Evolutionary conservation across 2,888 invertebrate genomes (phyloP), one percentile per base, ranked within the genome.

Genomic region (Pandemis corylana): DNA sequence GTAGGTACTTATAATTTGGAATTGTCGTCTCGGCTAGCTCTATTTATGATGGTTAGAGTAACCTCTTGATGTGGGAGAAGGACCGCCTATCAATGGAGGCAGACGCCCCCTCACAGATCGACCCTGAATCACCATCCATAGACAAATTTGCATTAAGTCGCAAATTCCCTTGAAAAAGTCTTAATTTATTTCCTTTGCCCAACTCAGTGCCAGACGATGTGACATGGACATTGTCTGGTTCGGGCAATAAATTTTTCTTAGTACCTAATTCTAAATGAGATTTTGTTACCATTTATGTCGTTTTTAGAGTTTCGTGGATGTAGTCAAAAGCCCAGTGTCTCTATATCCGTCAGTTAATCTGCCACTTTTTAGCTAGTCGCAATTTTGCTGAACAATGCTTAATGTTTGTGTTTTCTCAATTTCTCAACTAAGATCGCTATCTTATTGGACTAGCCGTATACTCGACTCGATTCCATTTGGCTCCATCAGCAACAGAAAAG

Each of bases 51-150:
- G 28, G 28, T 36, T 36, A 36, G 28, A 36, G 28, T 36, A 2
- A 36, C 28, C 28, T 36, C 28, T 36, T 36, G 28, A 36, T 36
- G 28, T 36, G 28, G 28, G 28, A 62, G 46, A 15, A 9, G 20
- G 61, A 44, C 62, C 66, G 12, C 12, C 53, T 61, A 65, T 76
- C 65, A 68, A 76, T 72, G 68, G 56, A 56, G 61, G 53, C 49
- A 42, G 61, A 20, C 79, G 80, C 81, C 84, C 85, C 88, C 89
- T 87, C 86, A 88, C 88, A 87, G 87, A 85, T 77, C 83, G 78
- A 84, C 84, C 83, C 83, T 77, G 81, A 84, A 82, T 76, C 75
- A 84, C 84, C 78, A 77, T 71, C 78, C 79, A 77, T 75, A 78
- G 76, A 78, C 79, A 80, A 65, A 61, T 71, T 70, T 70, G 69